Evolutionary conservation across 1,140 invertebrate genomes (phyloP), one percentile per base, ranked within the genome.

Genomic region (Zaprionus ghesquierei): DNA sequence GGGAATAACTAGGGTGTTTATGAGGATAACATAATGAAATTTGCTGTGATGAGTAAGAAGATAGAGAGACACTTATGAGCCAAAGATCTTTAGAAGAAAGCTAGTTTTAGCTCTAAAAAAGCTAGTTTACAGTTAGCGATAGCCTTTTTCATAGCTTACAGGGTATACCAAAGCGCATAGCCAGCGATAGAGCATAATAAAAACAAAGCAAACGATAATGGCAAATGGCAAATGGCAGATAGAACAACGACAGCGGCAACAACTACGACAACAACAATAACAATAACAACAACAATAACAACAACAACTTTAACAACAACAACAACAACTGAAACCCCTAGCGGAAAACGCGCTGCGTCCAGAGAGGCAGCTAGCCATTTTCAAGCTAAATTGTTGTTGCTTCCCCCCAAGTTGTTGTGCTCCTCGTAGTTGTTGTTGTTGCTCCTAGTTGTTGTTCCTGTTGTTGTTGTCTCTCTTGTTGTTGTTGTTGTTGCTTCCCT

Each of bases 131-230:
- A 13, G 46, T 15, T 27, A 2, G n/a, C 41, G 4, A 53, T 13
- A 25, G 20, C 23, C 22, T 13, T 2, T 2, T 0, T 2, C 4
- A 4, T 22, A 20, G 18, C 9, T 20, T 44, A 61, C 44, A 61
- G 58, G 58, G 58, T 61, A 53, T 54, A 2, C 15, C 2, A 2
- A 5, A 41, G 35, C 5, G 35, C 2, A 15, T 2, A 38, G 2
- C 6, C 2, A 0, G 0, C 6, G 6, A 6, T n/a, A 15, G 4
- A 61, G 58, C 58, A 69, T 58, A 66, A 69, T 58, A 64, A 77
- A 60, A 64, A 77, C 44, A 61, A 74, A 81, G 73, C 64, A 63
- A n/a, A 78, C 81, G 79, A 86, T 86, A 86, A 87, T 79, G 56
- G 72, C 77, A 75, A 86, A 87, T 79, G 56, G 72, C 77, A 75